Percentiles rank a stretch among this genome's conserved stretches.
phyloP scores from a whole-genome alignment of 2,888 invertebrate genomes.

The Theodoxus fluviatilis region DNA sequence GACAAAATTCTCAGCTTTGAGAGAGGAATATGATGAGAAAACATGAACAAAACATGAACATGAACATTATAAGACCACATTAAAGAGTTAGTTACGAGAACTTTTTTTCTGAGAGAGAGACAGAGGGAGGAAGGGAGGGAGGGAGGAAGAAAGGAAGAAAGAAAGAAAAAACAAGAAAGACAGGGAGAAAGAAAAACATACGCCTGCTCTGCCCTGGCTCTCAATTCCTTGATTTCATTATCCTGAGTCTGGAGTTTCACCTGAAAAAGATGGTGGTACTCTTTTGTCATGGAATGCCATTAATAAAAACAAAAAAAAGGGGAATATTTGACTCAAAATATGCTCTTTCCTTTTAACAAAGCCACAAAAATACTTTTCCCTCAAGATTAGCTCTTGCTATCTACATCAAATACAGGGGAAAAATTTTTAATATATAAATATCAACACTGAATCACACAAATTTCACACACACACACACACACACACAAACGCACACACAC shows the following conservation, averaged over 20 bases:
- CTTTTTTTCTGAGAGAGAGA: not conserved
- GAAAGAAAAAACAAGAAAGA: slow-evolving; percentile 10
- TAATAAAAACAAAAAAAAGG: not conserved
- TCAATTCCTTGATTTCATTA: slow-evolving; percentile 55
- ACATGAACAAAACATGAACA: too few relatives aligned
- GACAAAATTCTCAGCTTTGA: too few relatives aligned
- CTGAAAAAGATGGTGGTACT: slow-evolving; percentile 36
- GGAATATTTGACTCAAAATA: slow-evolving; percentile 4
- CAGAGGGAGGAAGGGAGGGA: not conserved
- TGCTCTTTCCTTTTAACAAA: too few relatives aligned
- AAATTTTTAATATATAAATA: too few relatives aligned
- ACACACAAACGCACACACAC: too few relatives aligned
- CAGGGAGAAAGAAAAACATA: slow-evolving; percentile 45
- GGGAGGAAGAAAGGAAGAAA: not conserved
- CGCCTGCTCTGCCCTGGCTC: slow-evolving; percentile 56
- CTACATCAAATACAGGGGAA: too few relatives aligned
- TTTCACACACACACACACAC: too few relatives aligned
- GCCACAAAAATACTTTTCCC: too few relatives aligned
- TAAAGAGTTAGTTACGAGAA: too few relatives aligned
- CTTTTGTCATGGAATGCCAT: not conserved
- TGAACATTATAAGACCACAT: too few relatives aligned
- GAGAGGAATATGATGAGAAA: too few relatives aligned
- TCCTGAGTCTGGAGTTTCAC: slow-evolving; percentile 61
- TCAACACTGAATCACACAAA: too few relatives aligned
- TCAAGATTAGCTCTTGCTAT: not conserved